Conservation (phyloP, 2,113 vertebrate genomes). For the Gavia stellata region DNA sequence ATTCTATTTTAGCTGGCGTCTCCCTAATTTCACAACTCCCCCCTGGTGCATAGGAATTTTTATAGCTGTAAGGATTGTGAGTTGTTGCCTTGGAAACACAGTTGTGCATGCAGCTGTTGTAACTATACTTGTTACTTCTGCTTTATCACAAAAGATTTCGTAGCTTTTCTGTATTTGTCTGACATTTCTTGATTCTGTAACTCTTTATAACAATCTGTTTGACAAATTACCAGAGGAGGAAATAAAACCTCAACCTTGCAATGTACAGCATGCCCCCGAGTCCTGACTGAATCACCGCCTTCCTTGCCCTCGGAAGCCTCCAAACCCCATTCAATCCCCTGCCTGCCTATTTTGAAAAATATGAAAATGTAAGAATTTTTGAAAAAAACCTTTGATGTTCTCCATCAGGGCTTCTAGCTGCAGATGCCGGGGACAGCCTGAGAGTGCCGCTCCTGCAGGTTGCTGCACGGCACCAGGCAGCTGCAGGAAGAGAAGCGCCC, state of each 20-base stretch:
- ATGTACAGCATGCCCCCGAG: neutral
- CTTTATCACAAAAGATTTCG: conserved; percentile 39
- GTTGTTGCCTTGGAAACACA: conserved; percentile 63
- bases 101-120: conserved; percentile 60
- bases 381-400: fast-evolving
- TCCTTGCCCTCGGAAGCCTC: neutral
- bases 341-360: neutral
- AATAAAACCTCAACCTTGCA: neutral
- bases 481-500: neutral
- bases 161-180: conserved; percentile 30
- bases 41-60: conserved; percentile 17
- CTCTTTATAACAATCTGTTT: conserved; percentile 19
- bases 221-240: conserved; percentile 28
- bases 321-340: neutral
- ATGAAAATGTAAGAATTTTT: neutral
- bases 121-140: conserved; percentile 49
- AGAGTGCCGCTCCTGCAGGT: neutral
- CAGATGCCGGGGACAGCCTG: neutral
- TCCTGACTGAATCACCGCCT: neutral
- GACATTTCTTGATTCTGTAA: conserved; percentile 21
- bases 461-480: neutral
- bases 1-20: conserved; percentile 27
- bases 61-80: conserved; percentile 20
- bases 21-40: conserved; percentile 43
- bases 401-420: neutral